A percentile compares a stretch with the other conserved stretches of the same genome.
These are phyloP conservation scores for Chelidonichthys spinosus DNA, from an alignment of 2,797 vertebrate species.

Conservation along the genomic window DNA sequence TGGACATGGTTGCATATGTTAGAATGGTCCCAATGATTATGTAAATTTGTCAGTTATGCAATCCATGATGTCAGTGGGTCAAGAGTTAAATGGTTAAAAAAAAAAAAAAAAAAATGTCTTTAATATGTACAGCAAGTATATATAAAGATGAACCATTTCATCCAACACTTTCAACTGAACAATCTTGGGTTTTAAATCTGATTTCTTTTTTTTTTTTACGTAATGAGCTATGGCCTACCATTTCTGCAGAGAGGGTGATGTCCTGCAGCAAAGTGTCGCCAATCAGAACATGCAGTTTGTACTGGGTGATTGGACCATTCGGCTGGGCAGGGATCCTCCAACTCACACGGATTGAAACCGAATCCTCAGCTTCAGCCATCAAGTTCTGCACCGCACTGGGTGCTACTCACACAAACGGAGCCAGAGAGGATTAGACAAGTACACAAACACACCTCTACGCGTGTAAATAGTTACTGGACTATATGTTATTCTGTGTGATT, in stretches of 20 bases:
- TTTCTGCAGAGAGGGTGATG: conserved; percentile 86
- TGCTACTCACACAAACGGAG: conserved; percentile 75
- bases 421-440: neutral
- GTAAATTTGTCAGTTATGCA: neutral
- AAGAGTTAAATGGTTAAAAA: neutral
- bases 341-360: conserved; percentile 88
- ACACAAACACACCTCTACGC: neutral
- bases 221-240: conserved; percentile 74
- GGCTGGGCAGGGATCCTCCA: conserved; percentile 92
- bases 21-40: neutral
- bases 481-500: neutral
- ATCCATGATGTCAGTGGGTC: neutral
- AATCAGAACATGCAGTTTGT: conserved; percentile 87
- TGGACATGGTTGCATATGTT: neutral
- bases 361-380: conserved; percentile 87
- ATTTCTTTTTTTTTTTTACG: neutral
- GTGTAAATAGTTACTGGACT: neutral
- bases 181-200: neutral
- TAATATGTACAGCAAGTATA: neutral
- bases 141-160: neutral
- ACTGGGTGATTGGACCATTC: conserved; percentile 93
- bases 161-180: neutral
- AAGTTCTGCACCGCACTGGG: conserved; percentile 91
- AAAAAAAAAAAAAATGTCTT: neutral
- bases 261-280: conserved; percentile 85